A percentile compares a stretch with the other conserved stretches of the same genome.
Evolutionary conservation across 2,888 invertebrate genomes (phyloP).

Genomic region (Cosmia trapezina): DNA sequence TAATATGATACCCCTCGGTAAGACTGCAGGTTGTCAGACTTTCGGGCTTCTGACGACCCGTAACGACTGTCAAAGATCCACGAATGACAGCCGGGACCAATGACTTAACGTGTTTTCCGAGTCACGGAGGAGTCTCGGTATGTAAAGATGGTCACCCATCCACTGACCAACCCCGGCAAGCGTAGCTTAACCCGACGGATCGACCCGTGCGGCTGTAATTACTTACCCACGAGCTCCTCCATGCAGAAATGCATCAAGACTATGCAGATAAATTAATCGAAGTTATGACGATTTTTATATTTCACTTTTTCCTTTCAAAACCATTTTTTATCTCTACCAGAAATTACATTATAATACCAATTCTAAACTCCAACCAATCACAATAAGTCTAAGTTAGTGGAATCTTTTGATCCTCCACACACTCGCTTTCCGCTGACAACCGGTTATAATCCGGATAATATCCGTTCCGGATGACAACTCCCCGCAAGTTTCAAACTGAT

Average conservation of each 20-base stretch:
- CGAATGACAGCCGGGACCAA: too few relatives aligned
- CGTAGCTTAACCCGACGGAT: too few relatives aligned
- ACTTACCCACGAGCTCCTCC: too few relatives aligned
- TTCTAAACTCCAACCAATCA: slow-evolving; percentile 12
- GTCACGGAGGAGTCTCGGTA: too few relatives aligned
- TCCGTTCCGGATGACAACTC: slow-evolving; percentile 50
- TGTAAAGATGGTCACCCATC: too few relatives aligned
- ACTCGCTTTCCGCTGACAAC: slow-evolving; percentile 31
- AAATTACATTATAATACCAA: neutral
- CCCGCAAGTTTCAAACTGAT: slow-evolving; percentile 56
- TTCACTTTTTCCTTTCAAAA: neutral
- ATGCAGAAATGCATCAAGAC: neutral
- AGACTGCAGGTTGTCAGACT: too few relatives aligned
- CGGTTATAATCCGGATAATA: slow-evolving; percentile 58
- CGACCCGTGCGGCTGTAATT: too few relatives aligned
- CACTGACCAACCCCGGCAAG: too few relatives aligned
- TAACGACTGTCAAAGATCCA: too few relatives aligned
- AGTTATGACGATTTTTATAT: neutral
- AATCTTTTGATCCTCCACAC: slow-evolving; percentile 37
- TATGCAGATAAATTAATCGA: neutral
- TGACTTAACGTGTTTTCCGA: too few relatives aligned
- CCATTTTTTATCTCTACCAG: neutral
- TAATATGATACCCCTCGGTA: too few relatives aligned
- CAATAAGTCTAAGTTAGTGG: slow-evolving; percentile 11
- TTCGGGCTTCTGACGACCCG: too few relatives aligned